These are phyloP conservation scores for Drosophila elegans DNA, from an alignment of 1,140 invertebrate genomes.

Conservation along the genomic window DNA sequence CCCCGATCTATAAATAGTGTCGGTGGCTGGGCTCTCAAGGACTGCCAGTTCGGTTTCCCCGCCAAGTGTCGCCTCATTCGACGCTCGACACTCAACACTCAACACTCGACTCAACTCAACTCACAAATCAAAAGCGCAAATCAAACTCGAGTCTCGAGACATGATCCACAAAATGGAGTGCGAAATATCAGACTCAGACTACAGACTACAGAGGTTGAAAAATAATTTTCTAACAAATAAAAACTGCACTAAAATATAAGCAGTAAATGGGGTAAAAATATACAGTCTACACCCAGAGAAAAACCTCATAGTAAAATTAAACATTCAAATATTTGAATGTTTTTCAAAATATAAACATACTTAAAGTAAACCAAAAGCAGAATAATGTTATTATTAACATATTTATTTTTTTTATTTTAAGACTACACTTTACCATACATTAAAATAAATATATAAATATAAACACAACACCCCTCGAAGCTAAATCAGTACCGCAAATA, in stretches of 20 bases:
- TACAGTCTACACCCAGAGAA: too few relatives aligned
- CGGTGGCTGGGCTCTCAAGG: slow-evolving; percentile 21
- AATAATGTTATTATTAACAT: too few relatives aligned
- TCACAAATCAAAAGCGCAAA: slow-evolving; percentile 20
- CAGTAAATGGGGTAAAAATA: too few relatives aligned
- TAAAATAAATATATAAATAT: too few relatives aligned
- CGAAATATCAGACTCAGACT: not conserved
- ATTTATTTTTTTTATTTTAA: too few relatives aligned
- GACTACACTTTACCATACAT: too few relatives aligned
- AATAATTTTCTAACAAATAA: not conserved
- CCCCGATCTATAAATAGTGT: slow-evolving; percentile 49
- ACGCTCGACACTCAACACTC: not conserved
- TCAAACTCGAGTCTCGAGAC: slow-evolving; percentile 6
- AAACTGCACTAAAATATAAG: not conserved
- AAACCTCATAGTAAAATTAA: too few relatives aligned
- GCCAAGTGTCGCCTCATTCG: slow-evolving; percentile 19
- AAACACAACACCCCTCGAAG: too few relatives aligned
- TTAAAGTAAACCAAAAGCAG: too few relatives aligned
- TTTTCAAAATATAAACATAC: too few relatives aligned
- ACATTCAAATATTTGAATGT: too few relatives aligned
- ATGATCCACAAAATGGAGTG: slow-evolving; percentile 10
- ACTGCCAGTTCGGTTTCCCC: slow-evolving; percentile 33
- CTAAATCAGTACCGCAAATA: too few relatives aligned
- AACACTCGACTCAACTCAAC: not conserved
- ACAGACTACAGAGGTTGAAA: not conserved